phyloP scores from a whole-genome alignment of 2,113 vertebrate species.

The Sylvicapra grimmia region DNA sequence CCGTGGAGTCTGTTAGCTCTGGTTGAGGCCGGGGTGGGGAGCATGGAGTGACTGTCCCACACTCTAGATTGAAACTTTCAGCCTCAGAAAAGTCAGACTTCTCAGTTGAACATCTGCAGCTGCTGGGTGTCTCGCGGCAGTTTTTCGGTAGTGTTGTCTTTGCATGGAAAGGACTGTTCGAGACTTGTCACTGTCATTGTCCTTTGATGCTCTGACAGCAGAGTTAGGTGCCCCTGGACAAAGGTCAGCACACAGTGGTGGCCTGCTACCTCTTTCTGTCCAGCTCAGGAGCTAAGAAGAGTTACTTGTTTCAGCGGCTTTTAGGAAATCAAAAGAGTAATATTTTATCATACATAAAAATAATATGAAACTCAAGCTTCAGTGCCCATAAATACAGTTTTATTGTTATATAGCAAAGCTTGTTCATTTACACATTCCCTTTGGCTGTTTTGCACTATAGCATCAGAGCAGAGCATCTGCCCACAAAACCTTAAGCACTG shows the following conservation, averaged over 20 bases:
- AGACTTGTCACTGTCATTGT: neutral
- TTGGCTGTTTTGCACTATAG: fast-evolving
- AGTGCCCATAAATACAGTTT: neutral
- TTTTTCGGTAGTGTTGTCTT: fast-evolving
- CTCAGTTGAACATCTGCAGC: neutral
- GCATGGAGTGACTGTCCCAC: neutral
- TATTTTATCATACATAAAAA: neutral
- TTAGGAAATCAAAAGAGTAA: neutral
- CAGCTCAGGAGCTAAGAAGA: neutral
- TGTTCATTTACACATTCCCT: neutral
- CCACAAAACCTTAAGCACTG: neutral
- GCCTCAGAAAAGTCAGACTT: neutral
- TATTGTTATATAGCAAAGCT: neutral
- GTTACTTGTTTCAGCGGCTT: neutral
- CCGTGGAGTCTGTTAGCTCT: neutral
- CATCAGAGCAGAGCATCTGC: neutral
- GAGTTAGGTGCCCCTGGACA: neutral
- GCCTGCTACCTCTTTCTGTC: neutral
- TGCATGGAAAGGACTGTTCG: fast-evolving
- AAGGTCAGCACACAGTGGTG: neutral
- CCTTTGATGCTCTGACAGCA: neutral
- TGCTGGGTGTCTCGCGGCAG: neutral
- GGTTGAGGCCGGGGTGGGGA: fast-evolving
- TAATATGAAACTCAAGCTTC: neutral
- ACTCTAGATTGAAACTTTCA: neutral